Evolutionary conservation across 2,888 invertebrate genomes (phyloP), one percentile per base, ranked within the genome.

Genomic region (Mythimna loreyi): DNA sequence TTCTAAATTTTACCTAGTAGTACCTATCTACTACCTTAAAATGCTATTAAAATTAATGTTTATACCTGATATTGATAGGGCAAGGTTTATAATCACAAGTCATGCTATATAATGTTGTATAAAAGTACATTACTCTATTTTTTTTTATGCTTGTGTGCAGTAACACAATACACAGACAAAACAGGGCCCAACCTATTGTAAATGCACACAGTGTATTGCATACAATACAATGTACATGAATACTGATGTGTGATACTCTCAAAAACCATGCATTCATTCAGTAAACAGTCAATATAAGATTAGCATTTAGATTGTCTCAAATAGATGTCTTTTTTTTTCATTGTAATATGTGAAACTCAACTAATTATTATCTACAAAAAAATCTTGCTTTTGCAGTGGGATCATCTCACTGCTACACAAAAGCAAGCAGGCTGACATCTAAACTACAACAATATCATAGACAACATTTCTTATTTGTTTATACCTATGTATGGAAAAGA

Each of bases 161-260:
- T 53, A 61, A 25, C 40, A 63, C 49, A 72, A 33, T 62, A 45
- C 21, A 60, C 45, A 72, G 59, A 78, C 67, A 77, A 77, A 72
- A n/a, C 33, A 72, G 47, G 33, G 28, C 45, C 50, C 50, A 53
- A 21, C 11, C 58, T 33, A 59, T 74, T 72, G 74, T 49, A 36
- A n/a, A 55, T 63, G 30, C 16, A 16, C 30, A 23, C n/a, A 36
- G 43, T 47, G 53, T 45, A 53, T 47, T 40, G 72, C 63, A 55
- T 25, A 72, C 47, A 72, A 55, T 49, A 55, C 47, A 40, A 21
- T 25, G 21, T 19, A 53, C 28, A 28, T 65, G 33, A 65, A 67
- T 43, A 55, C 55, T 70, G 30, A 45, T 28, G 16, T 59, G 47
- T 71, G 13, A 43, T 47, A 25, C 30, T 45, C 52, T 47, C 28